Conservation (phyloP, 2,797 vertebrate genomes). For the Chaenodraco wilsoni region DNA sequence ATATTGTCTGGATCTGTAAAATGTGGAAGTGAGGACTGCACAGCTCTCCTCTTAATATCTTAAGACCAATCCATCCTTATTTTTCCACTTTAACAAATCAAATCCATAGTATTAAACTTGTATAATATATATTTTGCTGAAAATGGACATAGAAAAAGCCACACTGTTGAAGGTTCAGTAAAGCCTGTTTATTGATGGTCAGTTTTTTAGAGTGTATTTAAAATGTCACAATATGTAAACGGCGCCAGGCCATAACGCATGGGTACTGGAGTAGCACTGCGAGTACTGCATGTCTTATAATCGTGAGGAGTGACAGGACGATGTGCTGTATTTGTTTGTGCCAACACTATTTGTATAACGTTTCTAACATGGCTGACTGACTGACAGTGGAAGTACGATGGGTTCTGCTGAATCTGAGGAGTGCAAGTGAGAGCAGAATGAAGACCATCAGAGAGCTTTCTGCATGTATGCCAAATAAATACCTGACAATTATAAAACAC, state of each 20-base stretch:
- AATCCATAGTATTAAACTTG: not conserved
- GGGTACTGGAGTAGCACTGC: conserved; percentile 60
- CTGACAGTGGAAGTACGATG: conserved; percentile 39
- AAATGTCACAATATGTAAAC: conserved; percentile 75
- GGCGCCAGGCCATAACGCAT: conserved; percentile 67
- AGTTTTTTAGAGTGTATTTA: conserved; percentile 61
- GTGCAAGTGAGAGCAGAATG: conserved; percentile 27
- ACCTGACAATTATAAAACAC: conserved; percentile 57
- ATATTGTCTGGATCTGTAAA: not conserved
- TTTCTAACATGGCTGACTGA: conserved; percentile 33
- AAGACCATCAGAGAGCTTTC: conserved; percentile 41
- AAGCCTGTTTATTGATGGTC: conserved; percentile 76
- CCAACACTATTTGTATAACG: conserved; percentile 25
- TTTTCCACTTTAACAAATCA: not conserved
- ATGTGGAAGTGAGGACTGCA: not conserved
- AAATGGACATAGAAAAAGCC: not conserved
- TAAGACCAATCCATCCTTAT: not conserved
- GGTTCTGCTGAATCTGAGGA: conserved; percentile 43
- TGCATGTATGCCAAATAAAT: conserved; percentile 71
- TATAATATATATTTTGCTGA: not conserved
- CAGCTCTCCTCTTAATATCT: not conserved
- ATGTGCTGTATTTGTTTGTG: conserved; percentile 48
- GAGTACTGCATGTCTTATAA: conserved; percentile 52
- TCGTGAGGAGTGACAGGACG: conserved; percentile 28
- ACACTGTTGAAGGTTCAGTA: conserved; percentile 47